Conservation (phyloP, 2,113 vertebrate species). For the Rhegmatorhina hoffmannsi region DNA sequence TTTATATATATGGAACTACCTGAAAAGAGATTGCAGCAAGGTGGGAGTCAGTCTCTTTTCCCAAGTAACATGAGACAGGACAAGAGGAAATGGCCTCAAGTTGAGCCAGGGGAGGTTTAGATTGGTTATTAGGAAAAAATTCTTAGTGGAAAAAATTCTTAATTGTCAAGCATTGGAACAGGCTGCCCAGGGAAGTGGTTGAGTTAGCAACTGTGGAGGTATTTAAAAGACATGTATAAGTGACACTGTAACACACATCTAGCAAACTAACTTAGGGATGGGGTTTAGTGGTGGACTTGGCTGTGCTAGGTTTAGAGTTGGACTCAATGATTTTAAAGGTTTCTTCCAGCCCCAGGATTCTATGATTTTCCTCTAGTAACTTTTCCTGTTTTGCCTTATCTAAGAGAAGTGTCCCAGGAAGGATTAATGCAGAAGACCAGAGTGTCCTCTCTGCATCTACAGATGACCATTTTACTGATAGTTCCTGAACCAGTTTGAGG, state of each 20-base stretch:
- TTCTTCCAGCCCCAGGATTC: neutral
- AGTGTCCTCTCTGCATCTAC: neutral
- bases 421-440: neutral
- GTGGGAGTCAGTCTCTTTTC: neutral
- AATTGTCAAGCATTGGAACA: neutral
- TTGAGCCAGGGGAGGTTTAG: neutral
- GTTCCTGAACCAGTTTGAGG: neutral
- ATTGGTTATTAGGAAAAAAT: neutral
- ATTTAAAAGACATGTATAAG: neutral
- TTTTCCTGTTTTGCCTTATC: neutral
- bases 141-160: neutral
- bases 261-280: neutral
- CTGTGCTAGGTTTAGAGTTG: rapidly evolving
- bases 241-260: neutral
- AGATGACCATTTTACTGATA: neutral
- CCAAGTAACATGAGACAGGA: neutral
- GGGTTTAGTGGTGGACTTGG: neutral
- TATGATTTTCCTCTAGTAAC: neutral
- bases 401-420: neutral
- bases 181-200: neutral
- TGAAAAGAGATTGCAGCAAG: neutral
- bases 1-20: neutral
- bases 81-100: neutral
- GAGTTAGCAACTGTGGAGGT: neutral
- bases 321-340: neutral